Evolutionary conservation across 2,797 vertebrate genomes (phyloP).

Genomic region (Melanogrammus aeglefinus): DNA sequence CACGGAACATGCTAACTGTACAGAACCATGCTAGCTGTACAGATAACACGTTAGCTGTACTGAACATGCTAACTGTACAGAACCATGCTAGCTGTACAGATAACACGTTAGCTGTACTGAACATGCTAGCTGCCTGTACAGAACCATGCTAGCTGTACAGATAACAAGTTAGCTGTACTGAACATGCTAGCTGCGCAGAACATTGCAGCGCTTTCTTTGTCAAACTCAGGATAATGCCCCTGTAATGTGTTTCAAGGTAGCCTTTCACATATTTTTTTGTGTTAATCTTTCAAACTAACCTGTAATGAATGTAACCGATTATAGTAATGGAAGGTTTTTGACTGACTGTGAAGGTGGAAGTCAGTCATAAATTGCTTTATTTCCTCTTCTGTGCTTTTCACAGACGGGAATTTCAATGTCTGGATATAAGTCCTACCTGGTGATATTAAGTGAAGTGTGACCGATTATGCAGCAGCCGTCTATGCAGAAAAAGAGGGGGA

Average conservation of each 20-base stretch:
- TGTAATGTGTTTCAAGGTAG: neutral
- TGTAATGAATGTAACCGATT: constrained; percentile 1
- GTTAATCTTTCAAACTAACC: neutral
- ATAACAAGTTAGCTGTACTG: neutral
- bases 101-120: no score
- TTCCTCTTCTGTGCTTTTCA: neutral
- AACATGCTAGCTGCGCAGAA: neutral
- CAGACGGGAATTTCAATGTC: neutral
- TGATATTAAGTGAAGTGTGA: neutral
- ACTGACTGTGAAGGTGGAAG: neutral
- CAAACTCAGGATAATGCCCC: neutral
- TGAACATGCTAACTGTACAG: no score
- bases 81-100: no score
- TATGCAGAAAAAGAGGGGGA: neutral
- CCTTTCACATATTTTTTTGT: neutral
- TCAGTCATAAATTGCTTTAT: neutral
- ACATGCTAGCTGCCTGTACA: no score
- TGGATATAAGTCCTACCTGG: neutral
- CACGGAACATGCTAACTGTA: no score
- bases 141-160: no score
- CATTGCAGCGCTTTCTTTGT: neutral
- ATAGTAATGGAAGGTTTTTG: neutral
- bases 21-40: no score
- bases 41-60: no score
- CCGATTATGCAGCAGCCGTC: neutral